phyloP scores from a whole-genome alignment of 2,888 invertebrate species.

The Sarcophaga rosellei region DNA sequence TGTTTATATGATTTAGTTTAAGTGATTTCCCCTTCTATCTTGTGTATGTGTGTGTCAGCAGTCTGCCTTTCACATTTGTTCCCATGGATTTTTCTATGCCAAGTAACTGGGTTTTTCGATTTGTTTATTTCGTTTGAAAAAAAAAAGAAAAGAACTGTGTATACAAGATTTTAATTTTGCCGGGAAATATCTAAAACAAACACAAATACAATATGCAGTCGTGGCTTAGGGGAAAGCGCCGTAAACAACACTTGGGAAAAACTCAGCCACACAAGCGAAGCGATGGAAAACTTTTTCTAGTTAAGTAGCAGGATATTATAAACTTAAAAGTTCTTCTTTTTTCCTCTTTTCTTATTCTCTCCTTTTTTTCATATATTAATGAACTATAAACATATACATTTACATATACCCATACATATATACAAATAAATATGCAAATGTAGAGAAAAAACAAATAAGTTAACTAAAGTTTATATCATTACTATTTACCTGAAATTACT shows the following conservation, averaged over 20 bases:
- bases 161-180: constrained; percentile 60
- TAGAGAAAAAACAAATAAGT: constrained; percentile 8
- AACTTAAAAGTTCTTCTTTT: constrained; percentile 60
- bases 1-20: constrained; percentile 69
- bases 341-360: constrained; percentile 44
- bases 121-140: constrained; percentile 12
- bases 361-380: not conserved
- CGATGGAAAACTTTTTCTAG: constrained; percentile 53
- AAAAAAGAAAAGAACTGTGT: constrained; percentile 6
- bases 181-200: constrained; percentile 58
- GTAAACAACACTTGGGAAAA: constrained; percentile 27
- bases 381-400: not conserved
- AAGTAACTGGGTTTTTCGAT: constrained; percentile 1
- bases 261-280: not conserved
- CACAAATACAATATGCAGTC: constrained; percentile 24
- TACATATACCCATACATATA: too few species aligned
- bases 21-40: constrained; percentile 58
- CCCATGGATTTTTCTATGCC: constrained; percentile 18
- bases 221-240: constrained; percentile 1
- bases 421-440: constrained; percentile 30
- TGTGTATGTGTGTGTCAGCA: not conserved
- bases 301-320: constrained; percentile 64
- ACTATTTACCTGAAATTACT: constrained; percentile 16
- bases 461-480: constrained; percentile 27
- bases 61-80: constrained; percentile 3